Base-by-base conservation (phyloP, 1,140 invertebrate species). In the Drosophila truncata region DNA sequence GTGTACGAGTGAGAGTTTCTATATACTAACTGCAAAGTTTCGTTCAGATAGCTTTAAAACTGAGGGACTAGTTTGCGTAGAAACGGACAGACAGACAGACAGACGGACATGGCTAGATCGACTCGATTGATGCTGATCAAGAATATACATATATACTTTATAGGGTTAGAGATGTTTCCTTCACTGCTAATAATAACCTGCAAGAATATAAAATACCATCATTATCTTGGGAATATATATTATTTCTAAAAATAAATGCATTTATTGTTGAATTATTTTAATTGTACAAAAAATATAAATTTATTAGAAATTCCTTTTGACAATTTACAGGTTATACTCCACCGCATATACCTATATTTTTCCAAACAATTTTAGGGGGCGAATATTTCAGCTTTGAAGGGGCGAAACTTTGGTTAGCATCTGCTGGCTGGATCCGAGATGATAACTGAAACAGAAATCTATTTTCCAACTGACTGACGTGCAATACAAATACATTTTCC, bases 361-460 rank as follows among this genome's bases (percentile, higher is more conserved):
- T 14, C 11, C 8, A 11, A 42, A 25, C 29, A 14, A 31, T 20
- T 60, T 31, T 8, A 20, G 33, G 16, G 6, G 35, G 25, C n/a
- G 16, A 42, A 20, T 35, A 14, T 16, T 35, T 8, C 33, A 14
- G 33, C 27, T 8, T 13, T 13, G 33, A 33, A 58, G n/a, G 31
- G 33, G 35, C 25, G 3, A 62, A 73, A 61, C 58, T 55, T 74
- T 63, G 33, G 71, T 66, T 52, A 44, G 55, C 74, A 78, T 69
- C 64, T 77, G 73, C 42, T 54, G 62, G 63, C 41, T 47, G 55
- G 23, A 77, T 37, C 41, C 42, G 39, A 49, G 47, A 54, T 70
- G 75, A 78, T 77, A 77, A 77, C 73, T 62, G 73, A 77, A 73
- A 73, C 57, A 74, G 70, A 77, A 78, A 67, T 80, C 57, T 80